A percentile compares a stretch with the other conserved stretches of the same genome.
Conservation (phyloP, 2,888 invertebrate species). For the Tachina grossa region DNA sequence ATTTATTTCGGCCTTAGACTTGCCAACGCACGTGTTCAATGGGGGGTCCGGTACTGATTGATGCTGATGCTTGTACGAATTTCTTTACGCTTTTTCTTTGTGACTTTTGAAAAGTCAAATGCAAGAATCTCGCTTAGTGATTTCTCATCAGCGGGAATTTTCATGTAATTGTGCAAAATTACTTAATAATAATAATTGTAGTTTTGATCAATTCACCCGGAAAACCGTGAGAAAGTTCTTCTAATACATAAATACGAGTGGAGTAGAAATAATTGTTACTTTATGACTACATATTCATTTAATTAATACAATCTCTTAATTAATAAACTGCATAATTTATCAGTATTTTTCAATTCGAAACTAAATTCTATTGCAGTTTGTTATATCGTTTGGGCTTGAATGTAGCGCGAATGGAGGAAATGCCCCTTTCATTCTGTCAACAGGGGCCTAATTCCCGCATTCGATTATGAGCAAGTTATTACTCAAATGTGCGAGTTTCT, state of each 20-base stretch:
- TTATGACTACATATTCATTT: background rate
- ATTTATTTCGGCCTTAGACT: constrained; percentile 60
- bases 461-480: too few relatives aligned
- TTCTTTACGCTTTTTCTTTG: constrained; percentile 30
- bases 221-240: constrained; percentile 64
- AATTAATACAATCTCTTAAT: background rate
- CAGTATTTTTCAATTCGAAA: too few relatives aligned
- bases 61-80: constrained; percentile 45
- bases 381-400: too few relatives aligned
- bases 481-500: too few relatives aligned
- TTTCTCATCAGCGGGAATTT: constrained; percentile 79
- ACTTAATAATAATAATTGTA: constrained; percentile 54
- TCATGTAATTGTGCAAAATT: constrained; percentile 66
- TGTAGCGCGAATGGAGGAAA: too few relatives aligned
- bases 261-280: constrained; percentile 2
- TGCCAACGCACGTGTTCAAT: constrained; percentile 76
- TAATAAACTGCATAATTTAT: too few relatives aligned
- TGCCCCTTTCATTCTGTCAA: too few relatives aligned
- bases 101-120: constrained; percentile 65
- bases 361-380: too few relatives aligned
- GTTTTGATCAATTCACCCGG: constrained; percentile 49
- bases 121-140: constrained; percentile 45
- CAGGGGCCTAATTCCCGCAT: too few relatives aligned
- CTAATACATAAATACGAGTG: background rate
- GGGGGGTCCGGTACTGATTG: constrained; percentile 78